Percentiles rank a stretch among this genome's conserved stretches.
Evolutionary conservation across 2,113 vertebrate genomes (phyloP).

Genomic region (Electrona antarctica): DNA sequence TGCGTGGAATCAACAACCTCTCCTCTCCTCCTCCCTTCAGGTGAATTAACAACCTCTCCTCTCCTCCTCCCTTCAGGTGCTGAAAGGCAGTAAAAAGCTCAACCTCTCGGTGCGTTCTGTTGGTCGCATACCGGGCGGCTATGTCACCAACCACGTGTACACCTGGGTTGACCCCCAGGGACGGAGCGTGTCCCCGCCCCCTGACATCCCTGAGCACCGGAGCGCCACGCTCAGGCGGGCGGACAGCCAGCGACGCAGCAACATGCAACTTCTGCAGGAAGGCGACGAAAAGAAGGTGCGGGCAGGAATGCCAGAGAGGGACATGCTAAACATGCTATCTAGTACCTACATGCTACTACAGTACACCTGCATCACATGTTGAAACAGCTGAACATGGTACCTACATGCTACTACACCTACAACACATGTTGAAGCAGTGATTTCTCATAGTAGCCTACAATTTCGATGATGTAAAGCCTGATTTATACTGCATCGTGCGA

Average conservation of each 20-base stretch:
- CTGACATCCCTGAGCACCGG: constrained; percentile 82
- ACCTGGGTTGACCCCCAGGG: constrained; percentile 98
- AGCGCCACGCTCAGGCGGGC: constrained; percentile 78
- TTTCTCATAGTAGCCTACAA: too few relatives aligned
- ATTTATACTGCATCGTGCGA: too few relatives aligned
- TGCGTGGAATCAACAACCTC: not conserved
- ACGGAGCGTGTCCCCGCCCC: constrained; percentile 88
- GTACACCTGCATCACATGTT: too few relatives aligned
- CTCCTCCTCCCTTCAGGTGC: constrained; percentile 76
- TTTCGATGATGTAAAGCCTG: too few relatives aligned
- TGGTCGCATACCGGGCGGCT: constrained; percentile 92
- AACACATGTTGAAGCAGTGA: too few relatives aligned
- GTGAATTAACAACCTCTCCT: too few relatives aligned
- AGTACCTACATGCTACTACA: not conserved
- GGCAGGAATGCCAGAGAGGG: constrained; percentile 26
- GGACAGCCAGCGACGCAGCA: constrained; percentile 86
- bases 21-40: not conserved
- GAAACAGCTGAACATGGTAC: not conserved
- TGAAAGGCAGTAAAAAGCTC: constrained; percentile 97
- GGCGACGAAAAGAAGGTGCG: constrained; percentile 96
- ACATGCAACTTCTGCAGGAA: constrained; percentile 91
- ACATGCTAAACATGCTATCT: not conserved
- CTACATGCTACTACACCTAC: not conserved
- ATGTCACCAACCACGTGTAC: constrained; percentile 96
- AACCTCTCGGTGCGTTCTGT: constrained; percentile 89